A percentile compares a stretch with the other conserved stretches of the same genome.
Evolutionary conservation across 1,140 invertebrate genomes (phyloP).

Genomic region (Platorchestia sp.): DNA sequence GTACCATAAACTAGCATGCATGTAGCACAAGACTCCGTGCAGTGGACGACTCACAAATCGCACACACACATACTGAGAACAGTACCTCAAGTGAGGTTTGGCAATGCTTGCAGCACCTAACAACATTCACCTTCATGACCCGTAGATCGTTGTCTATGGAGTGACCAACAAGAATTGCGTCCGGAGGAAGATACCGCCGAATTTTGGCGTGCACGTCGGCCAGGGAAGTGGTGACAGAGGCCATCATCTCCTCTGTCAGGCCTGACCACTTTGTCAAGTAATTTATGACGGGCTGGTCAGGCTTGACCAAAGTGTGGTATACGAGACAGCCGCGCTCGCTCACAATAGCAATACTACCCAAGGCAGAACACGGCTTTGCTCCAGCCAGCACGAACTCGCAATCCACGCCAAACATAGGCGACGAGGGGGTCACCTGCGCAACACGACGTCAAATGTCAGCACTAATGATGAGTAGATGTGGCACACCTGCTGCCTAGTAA

Average conservation of each 20-base stretch:
- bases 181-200: slow-evolving; percentile 72
- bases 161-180: slow-evolving; percentile 77
- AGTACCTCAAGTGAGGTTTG: too few species aligned
- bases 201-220: slow-evolving; percentile 74
- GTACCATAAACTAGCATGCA: too few species aligned
- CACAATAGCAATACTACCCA: slow-evolving; percentile 25
- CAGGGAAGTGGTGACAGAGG: slow-evolving; percentile 67
- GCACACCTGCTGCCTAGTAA: not conserved
- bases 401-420: slow-evolving; percentile 58
- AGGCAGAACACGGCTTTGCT: not conserved
- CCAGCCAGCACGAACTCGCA: slow-evolving; percentile 11
- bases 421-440: slow-evolving; percentile 31
- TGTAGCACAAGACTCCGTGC: too few species aligned
- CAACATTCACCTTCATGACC: slow-evolving; percentile 70
- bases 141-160: slow-evolving; percentile 76
- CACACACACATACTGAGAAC: too few species aligned
- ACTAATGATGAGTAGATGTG: not conserved
- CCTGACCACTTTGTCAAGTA: slow-evolving; percentile 81
- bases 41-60: too few species aligned
- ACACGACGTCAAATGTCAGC: not conserved
- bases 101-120: too few species aligned
- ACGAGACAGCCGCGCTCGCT: slow-evolving; percentile 72
- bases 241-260: slow-evolving; percentile 69
- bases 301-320: slow-evolving; percentile 86
- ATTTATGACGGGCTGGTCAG: slow-evolving; percentile 83